Base-by-base conservation (phyloP, 2,888 invertebrate species). In the Mactromeris polynyma region DNA sequence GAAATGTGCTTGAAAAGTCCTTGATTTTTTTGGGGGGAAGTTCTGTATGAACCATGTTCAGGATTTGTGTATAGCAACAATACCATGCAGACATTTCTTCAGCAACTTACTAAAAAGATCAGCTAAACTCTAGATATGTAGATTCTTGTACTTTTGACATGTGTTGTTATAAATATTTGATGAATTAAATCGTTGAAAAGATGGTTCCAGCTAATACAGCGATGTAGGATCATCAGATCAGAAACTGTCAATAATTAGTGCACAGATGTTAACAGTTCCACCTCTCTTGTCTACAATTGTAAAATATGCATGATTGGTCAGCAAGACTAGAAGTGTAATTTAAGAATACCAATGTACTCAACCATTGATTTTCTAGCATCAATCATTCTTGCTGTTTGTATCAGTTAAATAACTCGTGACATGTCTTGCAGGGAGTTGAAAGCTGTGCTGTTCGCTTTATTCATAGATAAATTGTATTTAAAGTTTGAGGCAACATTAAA, bases 241-340 rank as follows among this genome's bases (percentile, higher is more conserved):
- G n/a, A n/a, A n/a, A 2, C 58, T 58, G 3, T 58, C 58, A 26
- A 21, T 64, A 26, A 64, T 26, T 26, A n/a, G 6, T 26, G 9
- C 2, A 26, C 26, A 64, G 26, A n/a, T n/a, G 11, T 11, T 64
- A 26, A 26, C 26, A 64, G 26, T 26, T 26, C n/a, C 1, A 4
- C 58, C 7, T 26, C 46, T 46, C 26, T 9, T n/a, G 26, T 26
- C 26, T 64, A n/a, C 26, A 9, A 64, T 64, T 11, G 26, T 64
- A n/a, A 64, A 64, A 64, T 64, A 64, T 64, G n/a, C 58, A 64
- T 64, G 58, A 64, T n/a, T 64, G 58, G 58, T 64, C n/a, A 64
- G 21, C 26, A 26, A 26, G 58, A 26, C 58, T 64, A n/a, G 58
- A 26, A 26, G 26, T 64, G 6, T 58, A n/a, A 64, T 64, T 46